phyloP scores from a whole-genome alignment of 2,888 invertebrate genomes.

The Mimachlamys varia region DNA sequence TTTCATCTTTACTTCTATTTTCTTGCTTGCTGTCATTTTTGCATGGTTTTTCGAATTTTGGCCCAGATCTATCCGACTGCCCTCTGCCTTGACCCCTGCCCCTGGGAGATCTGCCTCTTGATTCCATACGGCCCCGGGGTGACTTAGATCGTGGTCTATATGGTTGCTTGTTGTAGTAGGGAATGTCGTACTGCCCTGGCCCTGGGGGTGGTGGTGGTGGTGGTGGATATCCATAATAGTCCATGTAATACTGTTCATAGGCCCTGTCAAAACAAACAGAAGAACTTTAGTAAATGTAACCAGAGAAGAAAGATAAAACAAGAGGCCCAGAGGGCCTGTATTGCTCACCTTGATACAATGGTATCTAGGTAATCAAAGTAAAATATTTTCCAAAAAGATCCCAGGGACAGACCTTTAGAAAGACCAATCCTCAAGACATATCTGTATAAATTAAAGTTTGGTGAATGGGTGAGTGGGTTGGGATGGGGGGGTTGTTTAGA shows the following conservation, averaged over 20 bases:
- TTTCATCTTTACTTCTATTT: slow-evolving; percentile 79
- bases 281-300: background rate
- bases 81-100: slow-evolving; percentile 71
- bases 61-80: slow-evolving; percentile 81
- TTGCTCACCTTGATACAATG: too few relatives aligned
- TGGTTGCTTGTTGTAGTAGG: slow-evolving; percentile 42
- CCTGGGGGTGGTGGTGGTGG: slow-evolving; percentile 53
- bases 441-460: too few relatives aligned
- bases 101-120: slow-evolving; percentile 53
- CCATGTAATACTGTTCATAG: slow-evolving; percentile 57
- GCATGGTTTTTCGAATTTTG: slow-evolving; percentile 78
- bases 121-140: slow-evolving; percentile 47
- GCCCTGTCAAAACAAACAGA: slow-evolving; percentile 49
- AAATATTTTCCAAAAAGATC: too few relatives aligned
- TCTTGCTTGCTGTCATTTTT: slow-evolving; percentile 41
- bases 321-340: too few relatives aligned
- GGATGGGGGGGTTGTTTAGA: too few relatives aligned
- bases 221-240: slow-evolving; percentile 54
- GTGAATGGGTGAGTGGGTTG: too few relatives aligned
- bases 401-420: too few relatives aligned
- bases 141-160: slow-evolving; percentile 47
- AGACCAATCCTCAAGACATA: too few relatives aligned
- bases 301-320: too few relatives aligned
- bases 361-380: too few relatives aligned
- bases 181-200: slow-evolving; percentile 41